These are phyloP conservation scores for Zele albiditarsus DNA, from an alignment of 2,888 invertebrate species.

Conservation along the genomic window DNA sequence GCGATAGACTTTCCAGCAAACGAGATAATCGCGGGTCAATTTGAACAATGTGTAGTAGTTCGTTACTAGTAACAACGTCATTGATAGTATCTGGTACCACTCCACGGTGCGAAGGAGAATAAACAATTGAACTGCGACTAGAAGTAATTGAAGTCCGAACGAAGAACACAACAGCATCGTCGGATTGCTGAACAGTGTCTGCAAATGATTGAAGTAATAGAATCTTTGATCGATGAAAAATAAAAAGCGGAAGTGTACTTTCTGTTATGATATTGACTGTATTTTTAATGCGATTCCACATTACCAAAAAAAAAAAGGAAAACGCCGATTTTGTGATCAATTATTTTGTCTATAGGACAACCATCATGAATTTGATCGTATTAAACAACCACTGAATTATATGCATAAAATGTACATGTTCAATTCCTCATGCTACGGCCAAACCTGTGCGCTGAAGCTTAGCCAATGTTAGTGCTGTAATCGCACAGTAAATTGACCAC, in stretches of 20 bases:
- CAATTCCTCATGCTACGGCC: no score
- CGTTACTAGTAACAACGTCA: conserved; percentile 88
- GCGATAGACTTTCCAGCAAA: conserved; percentile 88
- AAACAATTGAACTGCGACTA: conserved; percentile 85
- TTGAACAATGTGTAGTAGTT: conserved; percentile 95
- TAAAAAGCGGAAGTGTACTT: no score
- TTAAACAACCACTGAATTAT: no score
- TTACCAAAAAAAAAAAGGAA: no score
- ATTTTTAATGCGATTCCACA: no score
- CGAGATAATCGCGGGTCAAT: conserved; percentile 88
- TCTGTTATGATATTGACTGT: no score
- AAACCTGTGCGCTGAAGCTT: no score
- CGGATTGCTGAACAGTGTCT: conserved; percentile 92
- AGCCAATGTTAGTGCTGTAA: no score
- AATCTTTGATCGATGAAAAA: conserved; percentile 7
- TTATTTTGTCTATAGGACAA: no score
- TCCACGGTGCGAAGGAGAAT: conserved; percentile 86
- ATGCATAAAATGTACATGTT: no score
- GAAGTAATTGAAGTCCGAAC: conserved; percentile 80
- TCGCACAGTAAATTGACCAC: no score
- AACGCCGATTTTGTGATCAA: no score
- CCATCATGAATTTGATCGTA: not conserved
- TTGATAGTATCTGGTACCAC: conserved; percentile 93
- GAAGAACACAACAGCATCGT: conserved; percentile 83
- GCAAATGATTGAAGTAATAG: conserved; percentile 53